Percentiles rank a stretch among this genome's conserved stretches.
phyloP scores from a whole-genome alignment of 2,797 vertebrate species.

The Sardinella longiceps region DNA sequence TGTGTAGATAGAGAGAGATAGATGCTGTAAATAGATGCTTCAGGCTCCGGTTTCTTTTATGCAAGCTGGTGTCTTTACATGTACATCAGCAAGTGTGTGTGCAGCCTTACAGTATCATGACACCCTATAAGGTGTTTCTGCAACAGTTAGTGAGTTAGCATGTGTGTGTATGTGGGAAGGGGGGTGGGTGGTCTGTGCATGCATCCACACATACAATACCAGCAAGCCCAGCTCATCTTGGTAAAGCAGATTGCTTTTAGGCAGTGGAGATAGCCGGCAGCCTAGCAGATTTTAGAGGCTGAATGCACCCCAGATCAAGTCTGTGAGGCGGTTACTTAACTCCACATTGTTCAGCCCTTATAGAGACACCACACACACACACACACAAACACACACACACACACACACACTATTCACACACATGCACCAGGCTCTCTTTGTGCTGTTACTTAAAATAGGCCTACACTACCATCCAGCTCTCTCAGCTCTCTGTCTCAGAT shows the following conservation, averaged over 20 bases:
- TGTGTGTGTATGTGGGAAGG: not conserved
- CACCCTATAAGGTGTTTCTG: not conserved
- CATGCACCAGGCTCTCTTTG: constrained; percentile 15
- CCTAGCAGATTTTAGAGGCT: not conserved
- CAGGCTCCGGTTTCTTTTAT: too few species aligned
- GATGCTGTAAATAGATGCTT: too few species aligned
- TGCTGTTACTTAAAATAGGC: constrained; percentile 41
- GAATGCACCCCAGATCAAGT: not conserved
- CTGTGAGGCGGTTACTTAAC: not conserved
- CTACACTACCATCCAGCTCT: constrained; percentile 42
- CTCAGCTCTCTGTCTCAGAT: not conserved
- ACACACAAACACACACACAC: not conserved
- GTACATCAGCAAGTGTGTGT: too few species aligned
- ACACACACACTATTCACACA: not conserved
- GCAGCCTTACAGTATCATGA: not conserved
- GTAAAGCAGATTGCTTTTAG: constrained; percentile 10
- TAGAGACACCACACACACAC: not conserved
- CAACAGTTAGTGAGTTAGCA: not conserved
- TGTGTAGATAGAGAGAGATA: too few species aligned
- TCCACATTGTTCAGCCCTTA: not conserved
- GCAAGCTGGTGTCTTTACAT: too few species aligned
- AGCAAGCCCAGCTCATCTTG: not conserved
- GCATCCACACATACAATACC: not conserved
- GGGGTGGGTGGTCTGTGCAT: not conserved
- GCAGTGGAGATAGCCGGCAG: not conserved